Base-by-base conservation (phyloP, 2,113 vertebrate species). In the Hippocampus guttulatus region DNA sequence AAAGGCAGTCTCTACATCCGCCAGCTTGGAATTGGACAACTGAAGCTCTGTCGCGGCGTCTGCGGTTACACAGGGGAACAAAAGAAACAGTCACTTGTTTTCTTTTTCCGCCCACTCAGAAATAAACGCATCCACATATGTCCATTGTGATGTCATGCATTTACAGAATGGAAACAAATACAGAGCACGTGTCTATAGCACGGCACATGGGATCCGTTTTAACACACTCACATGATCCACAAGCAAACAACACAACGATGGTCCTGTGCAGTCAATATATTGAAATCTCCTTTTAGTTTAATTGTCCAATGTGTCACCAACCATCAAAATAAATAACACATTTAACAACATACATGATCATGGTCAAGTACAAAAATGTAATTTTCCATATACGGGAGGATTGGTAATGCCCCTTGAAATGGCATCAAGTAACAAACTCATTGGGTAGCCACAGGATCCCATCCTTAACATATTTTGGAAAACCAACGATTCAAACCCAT, bases 41-140 rank as follows among this genome's bases (percentile, higher is more conserved):
- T 94, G 92, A 20, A 96, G 90, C 51, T 96, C 95, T 12, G 93
- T 92, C 25, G 90, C 70, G 71, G 93, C 88, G 88, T 94, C 95
- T 94, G 85, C 82, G n/a, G 70, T 62, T 6, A 40, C 84, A 87
- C 64, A 40, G 68, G 15, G 16, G 85, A 2, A 81, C 73, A 27
- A 75, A 10, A 47, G 14, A 62, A 57, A 33, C 2, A 23, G 5
- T 33, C 30, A 33, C 7, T 16, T 61, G 18, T 27, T 8, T 60
- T 27, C 27, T 3, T 25, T 15, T 30, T 60, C 21, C 11, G 27
- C 30, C 14, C 27, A 30, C 11, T 27, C 57, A 30, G 25, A 30
- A 60, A 27, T 60, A 60, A 60, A 60, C 23, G 14, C 23, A 57
- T 25, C 55, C 49, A 52, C 52, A 23, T 55, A n/a, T 54, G 21